Conservation (phyloP, 2,113 vertebrate species). For the Ceratotherium simum region DNA sequence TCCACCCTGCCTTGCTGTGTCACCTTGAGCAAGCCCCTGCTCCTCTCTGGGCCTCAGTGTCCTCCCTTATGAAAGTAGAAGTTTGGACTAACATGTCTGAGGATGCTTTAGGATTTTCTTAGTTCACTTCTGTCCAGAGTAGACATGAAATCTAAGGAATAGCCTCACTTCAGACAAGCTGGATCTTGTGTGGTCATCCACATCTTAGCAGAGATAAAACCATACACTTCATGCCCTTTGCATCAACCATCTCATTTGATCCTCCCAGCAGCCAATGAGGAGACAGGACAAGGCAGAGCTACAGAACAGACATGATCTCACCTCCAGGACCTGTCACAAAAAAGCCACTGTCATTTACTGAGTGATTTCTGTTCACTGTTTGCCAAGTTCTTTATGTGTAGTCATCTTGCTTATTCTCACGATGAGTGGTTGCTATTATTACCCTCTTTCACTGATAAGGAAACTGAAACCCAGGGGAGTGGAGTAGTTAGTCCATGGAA, state of each 20-base stretch:
- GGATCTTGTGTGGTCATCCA: background rate
- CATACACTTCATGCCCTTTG: background rate
- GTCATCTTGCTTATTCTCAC: background rate
- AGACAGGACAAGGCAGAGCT: background rate
- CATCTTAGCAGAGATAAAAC: background rate
- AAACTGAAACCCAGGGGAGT: background rate
- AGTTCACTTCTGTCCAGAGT: background rate
- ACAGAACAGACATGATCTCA: background rate
- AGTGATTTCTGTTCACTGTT: background rate
- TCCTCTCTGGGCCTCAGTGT: background rate
- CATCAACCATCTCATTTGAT: background rate
- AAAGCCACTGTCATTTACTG: background rate
- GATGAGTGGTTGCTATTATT: background rate
- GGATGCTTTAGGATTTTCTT: background rate
- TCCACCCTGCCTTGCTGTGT: background rate
- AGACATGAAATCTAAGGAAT: background rate
- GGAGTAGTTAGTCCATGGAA: background rate
- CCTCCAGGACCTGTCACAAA: background rate
- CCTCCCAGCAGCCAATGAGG: background rate
- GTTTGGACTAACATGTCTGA: background rate
- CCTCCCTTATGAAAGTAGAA: background rate
- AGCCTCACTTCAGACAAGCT: background rate
- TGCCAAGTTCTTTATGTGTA: background rate
- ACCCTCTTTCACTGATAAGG: constrained; percentile 21
- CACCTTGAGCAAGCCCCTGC: background rate